phyloP scores from a whole-genome alignment of 2,113 vertebrate genomes.

The Microcebus ravelobensis region DNA sequence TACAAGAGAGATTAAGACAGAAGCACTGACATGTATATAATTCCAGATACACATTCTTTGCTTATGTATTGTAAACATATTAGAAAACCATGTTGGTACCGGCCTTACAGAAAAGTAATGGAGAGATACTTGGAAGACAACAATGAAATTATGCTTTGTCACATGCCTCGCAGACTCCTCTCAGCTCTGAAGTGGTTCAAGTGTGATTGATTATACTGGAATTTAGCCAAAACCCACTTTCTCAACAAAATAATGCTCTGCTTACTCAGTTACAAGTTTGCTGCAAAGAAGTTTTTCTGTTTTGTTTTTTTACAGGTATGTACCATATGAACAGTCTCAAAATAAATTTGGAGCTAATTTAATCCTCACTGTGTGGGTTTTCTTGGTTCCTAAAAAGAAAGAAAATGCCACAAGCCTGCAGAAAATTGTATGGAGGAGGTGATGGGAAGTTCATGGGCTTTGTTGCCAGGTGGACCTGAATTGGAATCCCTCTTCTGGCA shows the following conservation, averaged over 20 bases:
- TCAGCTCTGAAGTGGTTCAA: background rate
- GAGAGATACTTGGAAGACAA: background rate
- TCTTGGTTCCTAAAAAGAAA: conserved; percentile 29
- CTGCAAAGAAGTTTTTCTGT: background rate
- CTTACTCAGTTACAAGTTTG: background rate
- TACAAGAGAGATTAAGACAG: background rate
- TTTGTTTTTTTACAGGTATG: background rate
- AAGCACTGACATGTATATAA: background rate
- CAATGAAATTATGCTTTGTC: background rate
- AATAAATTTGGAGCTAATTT: conserved; percentile 2
- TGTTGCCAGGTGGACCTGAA: background rate
- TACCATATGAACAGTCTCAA: background rate
- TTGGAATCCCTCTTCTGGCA: background rate
- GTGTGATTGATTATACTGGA: background rate
- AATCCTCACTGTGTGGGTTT: background rate
- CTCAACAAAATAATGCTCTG: background rate
- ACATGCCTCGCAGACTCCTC: background rate
- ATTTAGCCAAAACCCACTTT: background rate
- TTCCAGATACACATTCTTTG: background rate
- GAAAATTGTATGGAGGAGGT: background rate
- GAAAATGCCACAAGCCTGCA: background rate
- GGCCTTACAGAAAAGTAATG: background rate
- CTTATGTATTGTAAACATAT: background rate
- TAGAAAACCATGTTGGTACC: background rate
- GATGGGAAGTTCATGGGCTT: background rate